Evolutionary conservation across 2,888 invertebrate genomes (phyloP), one percentile per base, ranked within the genome.

Genomic region (Dorcus parallelipipedus): DNA sequence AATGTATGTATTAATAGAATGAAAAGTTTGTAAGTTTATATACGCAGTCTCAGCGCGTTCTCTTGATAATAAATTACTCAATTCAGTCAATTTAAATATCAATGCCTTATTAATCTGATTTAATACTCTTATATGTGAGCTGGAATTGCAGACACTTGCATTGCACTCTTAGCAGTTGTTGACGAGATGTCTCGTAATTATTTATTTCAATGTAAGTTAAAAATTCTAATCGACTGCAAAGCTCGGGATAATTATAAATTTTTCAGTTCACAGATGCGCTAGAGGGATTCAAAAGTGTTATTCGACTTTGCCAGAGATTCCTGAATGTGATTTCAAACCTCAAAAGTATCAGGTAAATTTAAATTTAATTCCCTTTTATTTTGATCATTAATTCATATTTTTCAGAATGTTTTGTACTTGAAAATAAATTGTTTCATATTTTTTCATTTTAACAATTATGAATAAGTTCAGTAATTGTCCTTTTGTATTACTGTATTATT

Each of bases 261-360:
- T 45, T 56, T 23, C 38, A 59, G 59, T 43, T 20, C 42, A 38
- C 52, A 52, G 41, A 38, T 20, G 42, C 6, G 20, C 48, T 6
- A 52, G 53, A 14, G 42, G 52, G n/a, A 39, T 56, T 23, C 42
- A 42, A 48, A 47, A 42, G 33, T 48, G 14, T 14, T 57, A 49
- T 47, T 56, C 60, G 8, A 56, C 57, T 5, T 10, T 33, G 9
- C 53, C 56, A 8, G 60, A 57, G 39, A 56, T 73, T 57, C 72
- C 72, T n/a, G 51, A 65, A 58, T 76, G 74, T 61, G 67, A 75
- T 64, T 76, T 77, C 67, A 60, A 58, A 26, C 76, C 78, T 3
- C 70, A 69, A 59, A 68, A 69, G 61, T 78, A 78, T 64, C 63
- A 66, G 58, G 78, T 77, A 71, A 68, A 69, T 9, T n/a, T 14